Conservation (phyloP, 2,888 invertebrate species). For the Cheilosia variabilis region DNA sequence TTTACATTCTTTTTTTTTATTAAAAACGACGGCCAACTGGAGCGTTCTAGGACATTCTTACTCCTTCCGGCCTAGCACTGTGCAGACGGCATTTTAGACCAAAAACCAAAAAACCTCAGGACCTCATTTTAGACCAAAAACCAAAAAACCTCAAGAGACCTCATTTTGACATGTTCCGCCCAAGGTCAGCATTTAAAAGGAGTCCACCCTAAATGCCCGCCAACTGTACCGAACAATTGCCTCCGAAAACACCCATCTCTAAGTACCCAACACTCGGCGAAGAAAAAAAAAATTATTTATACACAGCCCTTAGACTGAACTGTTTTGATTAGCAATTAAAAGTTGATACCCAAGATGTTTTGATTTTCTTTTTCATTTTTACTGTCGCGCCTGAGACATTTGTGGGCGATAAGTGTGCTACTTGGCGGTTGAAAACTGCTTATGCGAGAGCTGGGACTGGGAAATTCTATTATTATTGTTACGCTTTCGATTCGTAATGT, state of each 20-base stretch:
- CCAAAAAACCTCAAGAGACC: no score
- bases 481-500: constrained; percentile 45
- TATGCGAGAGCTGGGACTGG: not conserved
- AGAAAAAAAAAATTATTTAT: not conserved
- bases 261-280: constrained; percentile 6
- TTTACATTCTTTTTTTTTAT: no score
- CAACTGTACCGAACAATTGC: no score
- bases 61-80: no score
- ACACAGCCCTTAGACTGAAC: constrained; percentile 3
- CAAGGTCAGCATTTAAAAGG: no score
- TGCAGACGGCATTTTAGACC: no score
- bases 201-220: no score
- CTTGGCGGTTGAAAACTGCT: not conserved
- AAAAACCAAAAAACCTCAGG: no score
- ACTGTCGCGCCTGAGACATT: constrained; percentile 1
- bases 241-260: not conserved
- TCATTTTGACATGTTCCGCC: no score
- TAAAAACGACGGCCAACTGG: no score
- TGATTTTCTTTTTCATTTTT: constrained; percentile 5
- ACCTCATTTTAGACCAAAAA: no score
- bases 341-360: constrained; percentile 1
- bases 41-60: no score
- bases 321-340: constrained; percentile 35
- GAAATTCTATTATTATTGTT: constrained; percentile 57
- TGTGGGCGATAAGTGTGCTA: constrained; percentile 47